A percentile compares a stretch with the other conserved stretches of the same genome.
phyloP scores from a whole-genome alignment of 2,113 vertebrate species.

The Microtus pennsylvanicus region DNA sequence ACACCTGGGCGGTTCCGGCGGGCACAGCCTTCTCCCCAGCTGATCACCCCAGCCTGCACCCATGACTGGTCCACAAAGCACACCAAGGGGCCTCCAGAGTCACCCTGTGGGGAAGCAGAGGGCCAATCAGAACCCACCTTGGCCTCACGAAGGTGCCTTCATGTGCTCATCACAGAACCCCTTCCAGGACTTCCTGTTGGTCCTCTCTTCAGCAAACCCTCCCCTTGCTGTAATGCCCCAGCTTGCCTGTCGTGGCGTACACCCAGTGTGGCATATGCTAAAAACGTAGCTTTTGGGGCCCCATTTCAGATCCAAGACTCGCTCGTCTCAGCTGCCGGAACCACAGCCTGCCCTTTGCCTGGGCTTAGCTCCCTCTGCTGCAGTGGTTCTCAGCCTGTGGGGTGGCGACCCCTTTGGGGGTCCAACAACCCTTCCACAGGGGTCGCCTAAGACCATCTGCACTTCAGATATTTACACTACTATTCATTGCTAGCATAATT shows the following conservation, averaged over 20 bases:
- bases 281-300: background rate
- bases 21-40: conserved; percentile 93
- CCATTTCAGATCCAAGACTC: background rate
- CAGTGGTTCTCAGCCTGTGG: background rate
- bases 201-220: background rate
- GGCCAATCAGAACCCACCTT: background rate
- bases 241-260: background rate
- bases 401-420: background rate
- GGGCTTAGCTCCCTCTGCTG: background rate
- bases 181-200: background rate
- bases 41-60: conserved; percentile 92
- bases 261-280: no score
- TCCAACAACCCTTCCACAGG: background rate
- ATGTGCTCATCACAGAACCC: background rate
- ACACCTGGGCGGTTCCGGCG: conserved; percentile 91
- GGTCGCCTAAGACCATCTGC: background rate
- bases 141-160: background rate
- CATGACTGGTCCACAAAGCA: conserved; percentile 87
- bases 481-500: background rate
- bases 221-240: background rate
- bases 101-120: conserved; percentile 85
- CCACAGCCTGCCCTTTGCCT: background rate
- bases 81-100: conserved; percentile 92
- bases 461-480: background rate
- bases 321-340: background rate